These are phyloP conservation scores for Glaucopsyche alexis DNA, from an alignment of 2,888 invertebrate species.

Conservation along the genomic window DNA sequence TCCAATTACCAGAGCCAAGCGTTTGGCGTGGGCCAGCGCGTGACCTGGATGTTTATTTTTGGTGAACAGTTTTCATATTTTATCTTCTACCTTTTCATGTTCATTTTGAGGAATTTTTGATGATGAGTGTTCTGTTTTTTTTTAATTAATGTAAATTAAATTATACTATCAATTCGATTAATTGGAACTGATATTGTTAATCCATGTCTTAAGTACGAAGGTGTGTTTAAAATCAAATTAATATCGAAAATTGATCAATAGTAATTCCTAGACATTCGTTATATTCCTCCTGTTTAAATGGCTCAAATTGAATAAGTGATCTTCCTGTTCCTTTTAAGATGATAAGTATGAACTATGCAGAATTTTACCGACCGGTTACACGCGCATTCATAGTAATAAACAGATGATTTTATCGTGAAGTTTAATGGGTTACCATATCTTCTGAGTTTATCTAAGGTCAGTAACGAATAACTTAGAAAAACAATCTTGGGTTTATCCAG, in stretches of 20 bases:
- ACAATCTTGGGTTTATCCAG: conserved; percentile 48
- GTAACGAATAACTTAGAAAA: conserved; percentile 61
- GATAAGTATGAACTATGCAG: conserved; percentile 28
- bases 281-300: neutral
- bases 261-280: neutral
- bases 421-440: conserved; percentile 55
- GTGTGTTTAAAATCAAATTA: too few relatives aligned
- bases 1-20: conserved; percentile 73
- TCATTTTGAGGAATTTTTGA: neutral
- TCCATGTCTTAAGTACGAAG: too few relatives aligned
- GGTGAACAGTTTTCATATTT: conserved; percentile 40
- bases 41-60: conserved; percentile 64
- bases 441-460: conserved; percentile 69
- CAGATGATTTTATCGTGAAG: conserved; percentile 56
- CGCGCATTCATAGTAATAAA: conserved; percentile 44
- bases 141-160: too few relatives aligned
- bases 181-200: neutral
- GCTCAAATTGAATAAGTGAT: neutral
- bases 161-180: neutral
- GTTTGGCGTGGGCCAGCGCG: conserved; percentile 77
- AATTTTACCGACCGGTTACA: conserved; percentile 37
- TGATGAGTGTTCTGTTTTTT: too few relatives aligned
- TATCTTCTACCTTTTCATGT: neutral
- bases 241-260: too few relatives aligned
- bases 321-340: conserved; percentile 6